These are phyloP conservation scores for Sylvietta virens DNA, from an alignment of 2,113 vertebrate species.

Conservation along the genomic window DNA sequence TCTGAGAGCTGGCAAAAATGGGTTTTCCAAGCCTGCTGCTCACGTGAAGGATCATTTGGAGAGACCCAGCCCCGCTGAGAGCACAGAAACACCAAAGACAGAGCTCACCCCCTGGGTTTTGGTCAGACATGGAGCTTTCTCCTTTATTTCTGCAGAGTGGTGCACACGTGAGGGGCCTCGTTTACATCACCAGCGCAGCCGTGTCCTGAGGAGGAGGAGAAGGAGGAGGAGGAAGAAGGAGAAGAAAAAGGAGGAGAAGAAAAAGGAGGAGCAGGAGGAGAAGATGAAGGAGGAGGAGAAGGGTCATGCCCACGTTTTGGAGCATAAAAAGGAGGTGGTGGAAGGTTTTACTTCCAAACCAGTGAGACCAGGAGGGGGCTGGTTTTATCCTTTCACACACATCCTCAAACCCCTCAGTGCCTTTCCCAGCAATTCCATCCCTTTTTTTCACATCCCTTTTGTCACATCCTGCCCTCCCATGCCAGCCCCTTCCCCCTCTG, in stretches of 20 bases:
- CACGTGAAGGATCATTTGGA: fast-evolving
- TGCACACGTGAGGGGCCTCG: background rate
- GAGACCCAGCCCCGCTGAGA: background rate
- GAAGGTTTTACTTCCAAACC: background rate
- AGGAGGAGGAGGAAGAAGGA: background rate
- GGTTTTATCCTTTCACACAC: background rate
- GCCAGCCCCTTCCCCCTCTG: background rate
- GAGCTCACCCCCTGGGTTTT: background rate
- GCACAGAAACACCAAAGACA: background rate
- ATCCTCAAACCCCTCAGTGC: background rate
- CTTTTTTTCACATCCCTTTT: background rate
- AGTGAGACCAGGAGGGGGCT: background rate
- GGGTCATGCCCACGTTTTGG: background rate
- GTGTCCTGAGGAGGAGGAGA: background rate
- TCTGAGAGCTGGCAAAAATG: background rate
- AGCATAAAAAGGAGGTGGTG: background rate
- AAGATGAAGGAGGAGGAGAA: background rate
- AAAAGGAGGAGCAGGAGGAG: background rate
- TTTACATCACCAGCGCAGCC: slow-evolving; percentile 4
- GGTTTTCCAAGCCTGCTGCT: background rate
- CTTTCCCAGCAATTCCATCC: background rate
- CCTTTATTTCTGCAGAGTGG: slow-evolving; percentile 58
- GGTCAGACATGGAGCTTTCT: slow-evolving; percentile 44
- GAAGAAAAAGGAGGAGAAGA: background rate
- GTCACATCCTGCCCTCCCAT: background rate